Percentiles rank a stretch among this genome's conserved stretches.
Evolutionary conservation across 2,888 invertebrate genomes (phyloP).

Genomic region (Ceramica pisi): DNA sequence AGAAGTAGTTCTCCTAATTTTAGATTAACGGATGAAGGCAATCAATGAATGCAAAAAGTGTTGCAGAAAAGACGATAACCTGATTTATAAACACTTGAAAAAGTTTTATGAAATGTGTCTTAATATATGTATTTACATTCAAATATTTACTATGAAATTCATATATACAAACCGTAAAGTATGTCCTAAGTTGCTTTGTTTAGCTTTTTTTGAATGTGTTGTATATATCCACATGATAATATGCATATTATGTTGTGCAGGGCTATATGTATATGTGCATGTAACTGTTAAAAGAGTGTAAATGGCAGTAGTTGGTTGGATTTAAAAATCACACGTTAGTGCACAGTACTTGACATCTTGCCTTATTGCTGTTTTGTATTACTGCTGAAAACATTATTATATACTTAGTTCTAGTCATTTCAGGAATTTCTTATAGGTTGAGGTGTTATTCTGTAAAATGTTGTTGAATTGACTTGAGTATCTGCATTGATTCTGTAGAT

Average conservation of each 20-base stretch:
- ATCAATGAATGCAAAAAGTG: conserved; percentile 7
- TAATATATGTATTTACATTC: conserved; percentile 31
- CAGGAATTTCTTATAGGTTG: conserved; percentile 11
- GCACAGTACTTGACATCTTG: conserved; percentile 46
- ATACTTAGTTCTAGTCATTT: conserved; percentile 41
- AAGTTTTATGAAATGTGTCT: conserved; percentile 25
- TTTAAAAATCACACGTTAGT: conserved; percentile 41
- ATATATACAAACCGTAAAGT: conserved; percentile 29
- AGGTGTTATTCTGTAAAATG: conserved; percentile 22
- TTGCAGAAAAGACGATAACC: conserved; percentile 14
- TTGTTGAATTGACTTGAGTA: conserved; percentile 23
- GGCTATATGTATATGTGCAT: conserved; percentile 34
- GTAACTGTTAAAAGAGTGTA: conserved; percentile 65
- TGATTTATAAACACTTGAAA: conserved; percentile 6
- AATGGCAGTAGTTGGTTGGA: conserved; percentile 52
- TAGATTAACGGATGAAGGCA: conserved; percentile 6
- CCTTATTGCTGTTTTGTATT: conserved; percentile 48
- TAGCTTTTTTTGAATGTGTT: conserved; percentile 39
- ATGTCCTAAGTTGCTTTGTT: conserved; percentile 43
- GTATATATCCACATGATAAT: conserved; percentile 36
- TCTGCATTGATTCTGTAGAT: conserved; percentile 4
- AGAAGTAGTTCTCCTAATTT: conserved; percentile 11
- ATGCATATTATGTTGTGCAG: conserved; percentile 45
- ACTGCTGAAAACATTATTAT: conserved; percentile 26
- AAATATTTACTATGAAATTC: conserved; percentile 27